A percentile compares a stretch with the other conserved stretches of the same genome.
Conservation (phyloP, 2,113 vertebrate species). For the Sorex fumeus region DNA sequence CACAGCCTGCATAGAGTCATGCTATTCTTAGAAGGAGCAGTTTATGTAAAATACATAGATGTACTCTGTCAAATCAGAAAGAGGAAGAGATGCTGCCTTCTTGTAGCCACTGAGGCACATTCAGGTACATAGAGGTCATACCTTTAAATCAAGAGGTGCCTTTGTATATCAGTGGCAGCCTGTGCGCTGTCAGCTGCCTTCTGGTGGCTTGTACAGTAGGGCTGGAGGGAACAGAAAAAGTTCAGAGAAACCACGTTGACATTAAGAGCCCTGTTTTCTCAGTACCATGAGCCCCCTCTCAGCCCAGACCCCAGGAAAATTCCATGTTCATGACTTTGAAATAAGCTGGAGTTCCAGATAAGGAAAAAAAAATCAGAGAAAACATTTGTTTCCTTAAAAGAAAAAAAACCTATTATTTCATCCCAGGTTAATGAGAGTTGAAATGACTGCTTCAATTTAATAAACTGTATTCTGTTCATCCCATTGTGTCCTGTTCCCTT, state of each 20-base stretch:
- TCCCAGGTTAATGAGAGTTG: not conserved
- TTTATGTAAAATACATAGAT: not conserved
- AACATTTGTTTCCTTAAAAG: conserved; percentile 14
- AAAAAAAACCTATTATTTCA: conserved; percentile 9
- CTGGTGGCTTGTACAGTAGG: fast-evolving
- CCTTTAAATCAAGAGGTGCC: not conserved
- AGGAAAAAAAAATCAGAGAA: conserved; percentile 18
- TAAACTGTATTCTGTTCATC: not conserved
- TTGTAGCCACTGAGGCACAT: not conserved
- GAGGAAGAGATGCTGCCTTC: not conserved
- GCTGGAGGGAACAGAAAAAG: not conserved
- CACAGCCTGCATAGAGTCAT: not conserved
- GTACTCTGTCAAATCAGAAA: not conserved
- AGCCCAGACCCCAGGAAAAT: not conserved
- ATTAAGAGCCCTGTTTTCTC: not conserved
- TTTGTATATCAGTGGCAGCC: fast-evolving
- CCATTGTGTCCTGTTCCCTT: not conserved
- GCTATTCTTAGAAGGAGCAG: not conserved
- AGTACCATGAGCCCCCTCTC: not conserved
- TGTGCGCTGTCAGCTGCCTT: not conserved
- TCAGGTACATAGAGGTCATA: not conserved
- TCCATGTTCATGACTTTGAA: not conserved
- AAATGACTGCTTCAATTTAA: conserved; percentile 47
- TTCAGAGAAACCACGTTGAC: not conserved
- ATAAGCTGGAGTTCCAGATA: not conserved